Percentiles rank a stretch among this genome's conserved stretches.
Conservation (phyloP, 2,113 vertebrate genomes). For the Tragelaphus imberbis region DNA sequence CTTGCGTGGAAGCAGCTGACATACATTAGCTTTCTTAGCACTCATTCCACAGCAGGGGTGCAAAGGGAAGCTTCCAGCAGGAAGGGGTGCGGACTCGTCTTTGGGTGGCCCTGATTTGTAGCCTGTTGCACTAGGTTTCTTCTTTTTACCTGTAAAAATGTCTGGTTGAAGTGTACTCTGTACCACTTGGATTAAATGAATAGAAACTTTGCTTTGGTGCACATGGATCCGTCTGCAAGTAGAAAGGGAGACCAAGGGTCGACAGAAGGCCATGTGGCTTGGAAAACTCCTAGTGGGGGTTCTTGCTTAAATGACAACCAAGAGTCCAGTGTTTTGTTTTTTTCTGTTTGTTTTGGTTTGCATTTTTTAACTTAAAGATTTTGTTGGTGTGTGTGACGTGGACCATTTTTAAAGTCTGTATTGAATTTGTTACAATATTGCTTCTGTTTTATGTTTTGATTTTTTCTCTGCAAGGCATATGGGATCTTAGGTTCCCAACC, state of each 20-base stretch:
- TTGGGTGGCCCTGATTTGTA: neutral
- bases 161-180: neutral
- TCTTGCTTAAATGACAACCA: neutral
- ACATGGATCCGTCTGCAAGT: neutral
- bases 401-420: neutral
- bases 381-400: neutral
- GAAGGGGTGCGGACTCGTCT: neutral
- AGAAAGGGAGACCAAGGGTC: neutral
- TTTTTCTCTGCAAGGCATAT: neutral
- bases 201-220: neutral
- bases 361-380: neutral
- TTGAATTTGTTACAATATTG: neutral
- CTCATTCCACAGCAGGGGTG: neutral
- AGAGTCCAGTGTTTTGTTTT: neutral
- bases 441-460: neutral
- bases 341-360: neutral
- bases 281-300: neutral
- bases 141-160: neutral
- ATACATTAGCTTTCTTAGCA: neutral
- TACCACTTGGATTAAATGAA: neutral
- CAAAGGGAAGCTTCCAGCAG: fast-evolving
- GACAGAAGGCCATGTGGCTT: neutral
- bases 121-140: neutral
- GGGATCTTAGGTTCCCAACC: neutral
- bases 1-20: neutral